Evolutionary conservation across 1,140 invertebrate genomes (phyloP).

Genomic region (Drosophila insularis): DNA sequence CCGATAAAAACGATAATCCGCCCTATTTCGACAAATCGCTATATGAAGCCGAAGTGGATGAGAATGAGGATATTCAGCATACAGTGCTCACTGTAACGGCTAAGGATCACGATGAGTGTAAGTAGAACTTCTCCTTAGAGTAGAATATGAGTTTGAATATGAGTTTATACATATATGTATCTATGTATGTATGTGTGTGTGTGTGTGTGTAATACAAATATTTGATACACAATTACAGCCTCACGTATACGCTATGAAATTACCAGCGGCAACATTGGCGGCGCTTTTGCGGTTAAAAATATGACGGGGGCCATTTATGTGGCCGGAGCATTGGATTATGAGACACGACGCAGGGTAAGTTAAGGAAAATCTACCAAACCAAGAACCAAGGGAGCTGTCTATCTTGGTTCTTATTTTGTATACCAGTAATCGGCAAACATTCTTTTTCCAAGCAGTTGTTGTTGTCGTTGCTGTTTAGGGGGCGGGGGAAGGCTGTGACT

Average conservation of each 20-base stretch:
- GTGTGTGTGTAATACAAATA: background rate
- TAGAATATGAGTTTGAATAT: slow-evolving; percentile 14
- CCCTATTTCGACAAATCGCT: slow-evolving; percentile 98
- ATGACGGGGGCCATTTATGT: slow-evolving; percentile 99
- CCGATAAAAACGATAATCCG: slow-evolving; percentile 98
- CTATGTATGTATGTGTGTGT: background rate
- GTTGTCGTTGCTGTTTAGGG: too few species aligned
- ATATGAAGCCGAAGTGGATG: slow-evolving; percentile 98
- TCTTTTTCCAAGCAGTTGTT: slow-evolving; percentile 31
- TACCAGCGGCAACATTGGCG: slow-evolving; percentile 98
- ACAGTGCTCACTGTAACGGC: slow-evolving; percentile 98
- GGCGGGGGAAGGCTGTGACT: background rate
- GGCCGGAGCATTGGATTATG: slow-evolving; percentile 95
- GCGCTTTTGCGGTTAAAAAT: slow-evolving; percentile 98
- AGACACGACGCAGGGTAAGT: slow-evolving; percentile 94
- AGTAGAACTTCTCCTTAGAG: slow-evolving; percentile 83
- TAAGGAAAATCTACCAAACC: slow-evolving; percentile 24
- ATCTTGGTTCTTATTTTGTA: slow-evolving; percentile 7
- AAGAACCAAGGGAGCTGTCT: slow-evolving; percentile 32
- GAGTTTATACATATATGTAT: slow-evolving; percentile 19
- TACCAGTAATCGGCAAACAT: slow-evolving; percentile 38
- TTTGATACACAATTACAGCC: slow-evolving; percentile 84
- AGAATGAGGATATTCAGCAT: slow-evolving; percentile 98
- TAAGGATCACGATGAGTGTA: slow-evolving; percentile 99
- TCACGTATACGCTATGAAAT: slow-evolving; percentile 99